These are phyloP conservation scores for Lasius fuliginosus DNA, from an alignment of 2,888 invertebrate genomes.

Conservation along the genomic window DNA sequence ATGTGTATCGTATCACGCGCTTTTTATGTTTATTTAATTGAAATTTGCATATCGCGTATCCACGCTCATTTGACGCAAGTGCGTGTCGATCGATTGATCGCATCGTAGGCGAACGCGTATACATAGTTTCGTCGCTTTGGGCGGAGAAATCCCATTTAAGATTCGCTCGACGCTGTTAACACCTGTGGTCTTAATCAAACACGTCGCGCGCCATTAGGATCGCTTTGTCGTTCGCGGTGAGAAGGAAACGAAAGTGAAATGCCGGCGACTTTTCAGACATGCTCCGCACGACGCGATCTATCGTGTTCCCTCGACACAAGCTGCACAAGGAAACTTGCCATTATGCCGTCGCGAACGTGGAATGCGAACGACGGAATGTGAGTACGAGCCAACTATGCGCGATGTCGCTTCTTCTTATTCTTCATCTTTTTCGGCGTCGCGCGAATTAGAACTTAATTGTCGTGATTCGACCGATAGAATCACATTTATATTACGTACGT, in stretches of 20 bases:
- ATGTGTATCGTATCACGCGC: neutral
- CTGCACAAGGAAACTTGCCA: conserved; percentile 50
- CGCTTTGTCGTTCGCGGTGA: conserved; percentile 21
- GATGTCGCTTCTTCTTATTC: conserved; percentile 22
- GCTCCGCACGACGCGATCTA: conserved; percentile 56
- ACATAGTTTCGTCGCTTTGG: neutral
- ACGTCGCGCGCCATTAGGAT: conserved; percentile 34
- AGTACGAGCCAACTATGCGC: conserved; percentile 31
- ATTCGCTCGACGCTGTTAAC: conserved; percentile 25
- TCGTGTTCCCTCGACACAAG: conserved; percentile 39
- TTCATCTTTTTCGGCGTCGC: conserved; percentile 6
- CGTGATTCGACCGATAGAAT: neutral
- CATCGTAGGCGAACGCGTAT: neutral
- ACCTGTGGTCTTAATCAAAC: conserved; percentile 43
- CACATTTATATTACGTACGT: neutral
- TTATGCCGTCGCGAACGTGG: conserved; percentile 46
- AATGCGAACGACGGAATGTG: conserved; percentile 59
- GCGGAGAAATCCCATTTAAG: conserved; percentile 1
- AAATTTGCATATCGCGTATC: conserved; percentile 22
- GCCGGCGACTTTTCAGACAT: conserved; percentile 49
- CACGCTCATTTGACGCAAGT: neutral
- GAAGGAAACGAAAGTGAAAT: conserved; percentile 64
- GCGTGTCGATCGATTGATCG: conserved; percentile 9
- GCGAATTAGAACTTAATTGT: conserved; percentile 11
- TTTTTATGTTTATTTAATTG: conserved; percentile 35